phyloP scores from a whole-genome alignment of 2,113 vertebrate species.

The Athene cunicularia region DNA sequence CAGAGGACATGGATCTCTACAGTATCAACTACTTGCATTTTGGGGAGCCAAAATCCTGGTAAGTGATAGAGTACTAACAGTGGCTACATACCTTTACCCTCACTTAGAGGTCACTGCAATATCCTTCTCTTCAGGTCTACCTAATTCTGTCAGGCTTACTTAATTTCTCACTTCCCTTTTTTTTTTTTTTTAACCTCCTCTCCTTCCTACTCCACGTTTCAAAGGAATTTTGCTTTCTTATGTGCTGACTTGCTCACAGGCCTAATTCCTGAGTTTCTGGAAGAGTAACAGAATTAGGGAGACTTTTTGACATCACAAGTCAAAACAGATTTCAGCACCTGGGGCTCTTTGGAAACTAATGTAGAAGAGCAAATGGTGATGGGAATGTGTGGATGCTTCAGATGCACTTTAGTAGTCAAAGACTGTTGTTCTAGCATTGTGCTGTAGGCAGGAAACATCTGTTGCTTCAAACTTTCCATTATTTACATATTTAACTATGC shows the following conservation, averaged over 20 bases:
- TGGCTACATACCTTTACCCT: neutral
- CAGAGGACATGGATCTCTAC: conserved; percentile 99
- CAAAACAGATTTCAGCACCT: neutral
- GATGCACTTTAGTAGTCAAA: neutral
- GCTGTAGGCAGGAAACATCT: conserved; percentile 21
- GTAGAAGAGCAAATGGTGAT: neutral
- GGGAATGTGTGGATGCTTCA: neutral
- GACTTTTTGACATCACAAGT: neutral
- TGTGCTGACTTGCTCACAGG: neutral
- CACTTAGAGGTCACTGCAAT: neutral
- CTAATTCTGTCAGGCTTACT: neutral
- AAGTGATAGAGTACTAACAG: conserved; percentile 12
- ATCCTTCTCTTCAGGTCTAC: neutral
- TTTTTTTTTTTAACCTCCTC: neutral
- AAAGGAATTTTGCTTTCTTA: neutral
- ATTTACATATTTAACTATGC: neutral
- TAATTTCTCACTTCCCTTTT: neutral
- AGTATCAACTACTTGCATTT: conserved; percentile 99
- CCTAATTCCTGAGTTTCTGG: neutral
- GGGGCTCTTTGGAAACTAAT: neutral
- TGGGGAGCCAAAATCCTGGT: conserved; percentile 97
- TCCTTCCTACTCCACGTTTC: neutral
- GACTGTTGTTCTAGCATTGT: neutral
- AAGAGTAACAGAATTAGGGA: neutral
- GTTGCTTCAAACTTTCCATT: neutral